Evolutionary conservation across 2,797 vertebrate species (phyloP).

Genomic region (Muscicapa comitata): DNA sequence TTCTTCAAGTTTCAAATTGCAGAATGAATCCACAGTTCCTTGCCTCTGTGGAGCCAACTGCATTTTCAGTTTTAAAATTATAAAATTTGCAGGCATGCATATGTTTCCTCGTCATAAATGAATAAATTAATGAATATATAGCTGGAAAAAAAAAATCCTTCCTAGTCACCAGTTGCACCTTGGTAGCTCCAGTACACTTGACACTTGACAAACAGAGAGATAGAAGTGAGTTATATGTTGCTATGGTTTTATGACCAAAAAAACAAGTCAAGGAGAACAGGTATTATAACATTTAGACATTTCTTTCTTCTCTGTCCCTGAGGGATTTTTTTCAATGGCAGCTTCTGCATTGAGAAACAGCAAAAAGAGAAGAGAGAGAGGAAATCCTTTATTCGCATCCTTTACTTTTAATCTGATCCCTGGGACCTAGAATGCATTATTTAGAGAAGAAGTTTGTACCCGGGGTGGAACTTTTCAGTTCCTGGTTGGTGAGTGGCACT

Average conservation of each 20-base stretch:
- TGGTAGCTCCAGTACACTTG: neutral
- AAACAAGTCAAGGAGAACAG: neutral
- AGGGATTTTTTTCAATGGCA: neutral
- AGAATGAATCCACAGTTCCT: neutral
- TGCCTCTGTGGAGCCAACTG: neutral
- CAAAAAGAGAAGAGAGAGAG: neutral
- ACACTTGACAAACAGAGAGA: neutral
- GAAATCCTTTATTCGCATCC: neutral
- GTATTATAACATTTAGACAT: neutral
- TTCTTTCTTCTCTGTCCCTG: neutral
- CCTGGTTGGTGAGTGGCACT: rapidly evolving
- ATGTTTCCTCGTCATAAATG: neutral
- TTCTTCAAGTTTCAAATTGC: neutral
- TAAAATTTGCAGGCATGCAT: neutral
- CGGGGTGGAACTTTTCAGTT: neutral
- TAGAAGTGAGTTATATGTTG: neutral
- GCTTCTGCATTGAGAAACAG: neutral
- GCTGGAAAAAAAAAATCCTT: neutral
- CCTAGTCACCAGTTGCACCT: neutral
- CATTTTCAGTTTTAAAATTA: neutral
- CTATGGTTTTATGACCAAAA: neutral
- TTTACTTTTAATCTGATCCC: neutral
- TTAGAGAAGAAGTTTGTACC: neutral
- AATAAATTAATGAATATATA: neutral
- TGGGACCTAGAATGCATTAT: neutral